These are phyloP conservation scores for Pygocentrus nattereri DNA, from an alignment of 2,797 vertebrate species.

Conservation along the genomic window DNA sequence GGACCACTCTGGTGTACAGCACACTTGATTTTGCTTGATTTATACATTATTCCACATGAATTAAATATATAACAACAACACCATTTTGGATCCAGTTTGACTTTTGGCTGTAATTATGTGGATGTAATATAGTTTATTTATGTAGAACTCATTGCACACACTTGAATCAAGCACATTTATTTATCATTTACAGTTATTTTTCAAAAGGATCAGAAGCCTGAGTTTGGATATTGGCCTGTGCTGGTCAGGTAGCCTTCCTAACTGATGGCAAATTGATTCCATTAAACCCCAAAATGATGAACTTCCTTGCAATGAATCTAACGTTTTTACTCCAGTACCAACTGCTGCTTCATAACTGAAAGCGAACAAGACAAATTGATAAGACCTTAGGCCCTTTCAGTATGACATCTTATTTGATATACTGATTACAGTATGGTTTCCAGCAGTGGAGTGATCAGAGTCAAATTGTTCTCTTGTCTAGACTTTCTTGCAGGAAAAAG, in stretches of 20 bases:
- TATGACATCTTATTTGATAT: slow-evolving; percentile 72
- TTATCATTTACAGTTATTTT: no score
- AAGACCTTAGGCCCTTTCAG: slow-evolving; percentile 64
- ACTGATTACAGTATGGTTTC: slow-evolving; percentile 69
- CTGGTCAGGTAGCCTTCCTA: neutral
- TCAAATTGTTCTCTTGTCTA: slow-evolving; percentile 64
- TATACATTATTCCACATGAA: no score
- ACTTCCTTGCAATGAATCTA: neutral
- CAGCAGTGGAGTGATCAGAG: slow-evolving; percentile 69
- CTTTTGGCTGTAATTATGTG: neutral
- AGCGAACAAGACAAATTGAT: slow-evolving; percentile 18
- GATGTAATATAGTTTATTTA: neutral
- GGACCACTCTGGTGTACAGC: no score
- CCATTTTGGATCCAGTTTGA: no score
- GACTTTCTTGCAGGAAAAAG: slow-evolving; percentile 68
- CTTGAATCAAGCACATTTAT: neutral
- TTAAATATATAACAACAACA: no score
- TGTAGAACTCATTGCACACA: neutral
- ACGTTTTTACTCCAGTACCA: neutral
- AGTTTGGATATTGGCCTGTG: neutral
- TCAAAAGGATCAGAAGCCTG: no score
- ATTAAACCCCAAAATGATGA: neutral
- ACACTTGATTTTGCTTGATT: no score
- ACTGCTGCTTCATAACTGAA: slow-evolving; percentile 6
- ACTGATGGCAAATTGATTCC: neutral